phyloP scores from a whole-genome alignment of 2,797 vertebrate genomes.

The Lemur catta region DNA sequence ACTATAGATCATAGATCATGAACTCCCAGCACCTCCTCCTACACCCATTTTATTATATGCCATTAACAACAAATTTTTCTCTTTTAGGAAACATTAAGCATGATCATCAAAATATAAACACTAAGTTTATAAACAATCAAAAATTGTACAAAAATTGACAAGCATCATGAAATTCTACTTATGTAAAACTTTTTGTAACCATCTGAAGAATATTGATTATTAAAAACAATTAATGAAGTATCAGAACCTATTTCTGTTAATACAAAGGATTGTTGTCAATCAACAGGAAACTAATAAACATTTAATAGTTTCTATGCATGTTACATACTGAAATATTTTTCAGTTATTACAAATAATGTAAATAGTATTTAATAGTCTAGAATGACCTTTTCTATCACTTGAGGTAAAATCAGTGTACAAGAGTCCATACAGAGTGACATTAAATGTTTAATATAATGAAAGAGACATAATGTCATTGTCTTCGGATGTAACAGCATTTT shows the following conservation, averaged over 20 bases:
- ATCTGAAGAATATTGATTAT: neutral
- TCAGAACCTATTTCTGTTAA: neutral
- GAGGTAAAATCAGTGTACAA: neutral
- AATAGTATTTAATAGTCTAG: neutral
- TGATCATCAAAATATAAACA: neutral
- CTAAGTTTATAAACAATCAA: neutral
- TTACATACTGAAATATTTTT: neutral
- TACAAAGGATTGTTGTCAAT: neutral
- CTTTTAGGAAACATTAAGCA: neutral
- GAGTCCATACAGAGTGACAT: too few species aligned
- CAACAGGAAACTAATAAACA: neutral
- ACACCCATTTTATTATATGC: neutral
- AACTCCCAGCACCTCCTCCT: neutral
- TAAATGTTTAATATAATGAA: neutral
- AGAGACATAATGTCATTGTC: neutral
- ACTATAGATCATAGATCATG: neutral
- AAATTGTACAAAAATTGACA: neutral
- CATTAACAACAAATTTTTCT: neutral
- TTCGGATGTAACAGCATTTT: neutral
- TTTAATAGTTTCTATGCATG: neutral
- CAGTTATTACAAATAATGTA: neutral
- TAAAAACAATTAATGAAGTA: neutral
- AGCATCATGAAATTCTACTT: neutral
- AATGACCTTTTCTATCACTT: neutral
- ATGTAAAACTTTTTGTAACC: neutral